These are phyloP conservation scores for Synergus umbraculus DNA, from an alignment of 2,888 invertebrate genomes.

Conservation along the genomic window DNA sequence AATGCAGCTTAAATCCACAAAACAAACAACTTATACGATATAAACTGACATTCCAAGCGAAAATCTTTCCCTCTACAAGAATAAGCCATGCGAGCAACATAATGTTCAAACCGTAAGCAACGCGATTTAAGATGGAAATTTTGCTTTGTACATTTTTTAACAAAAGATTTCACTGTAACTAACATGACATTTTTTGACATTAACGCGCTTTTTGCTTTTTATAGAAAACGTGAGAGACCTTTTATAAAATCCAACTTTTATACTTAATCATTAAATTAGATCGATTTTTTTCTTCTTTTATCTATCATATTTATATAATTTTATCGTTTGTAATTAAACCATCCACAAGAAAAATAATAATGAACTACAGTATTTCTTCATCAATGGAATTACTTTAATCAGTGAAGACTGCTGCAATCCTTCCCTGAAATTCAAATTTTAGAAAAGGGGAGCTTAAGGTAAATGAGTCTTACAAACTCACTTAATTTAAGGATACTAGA, in stretches of 20 bases:
- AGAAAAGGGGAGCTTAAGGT: conserved; percentile 32
- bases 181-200: too few relatives aligned
- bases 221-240: neutral
- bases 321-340: neutral
- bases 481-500: conserved; percentile 34
- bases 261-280: too few relatives aligned
- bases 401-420: conserved; percentile 2
- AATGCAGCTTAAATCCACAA: conserved; percentile 54
- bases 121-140: neutral
- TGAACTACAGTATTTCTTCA: neutral
- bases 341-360: neutral
- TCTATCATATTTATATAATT: too few relatives aligned
- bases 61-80: conserved; percentile 44
- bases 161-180: neutral
- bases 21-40: conserved; percentile 50
- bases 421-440: conserved; percentile 23
- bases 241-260: too few relatives aligned
- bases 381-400: neutral
- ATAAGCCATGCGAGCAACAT: conserved; percentile 30
- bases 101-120: neutral
- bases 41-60: conserved; percentile 56
- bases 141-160: neutral
- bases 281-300: too few relatives aligned
- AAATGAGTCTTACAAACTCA: conserved; percentile 40
- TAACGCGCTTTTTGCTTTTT: neutral